Evolutionary conservation across 1,140 invertebrate species (phyloP).

Genomic region (Steinernema khuongi): DNA sequence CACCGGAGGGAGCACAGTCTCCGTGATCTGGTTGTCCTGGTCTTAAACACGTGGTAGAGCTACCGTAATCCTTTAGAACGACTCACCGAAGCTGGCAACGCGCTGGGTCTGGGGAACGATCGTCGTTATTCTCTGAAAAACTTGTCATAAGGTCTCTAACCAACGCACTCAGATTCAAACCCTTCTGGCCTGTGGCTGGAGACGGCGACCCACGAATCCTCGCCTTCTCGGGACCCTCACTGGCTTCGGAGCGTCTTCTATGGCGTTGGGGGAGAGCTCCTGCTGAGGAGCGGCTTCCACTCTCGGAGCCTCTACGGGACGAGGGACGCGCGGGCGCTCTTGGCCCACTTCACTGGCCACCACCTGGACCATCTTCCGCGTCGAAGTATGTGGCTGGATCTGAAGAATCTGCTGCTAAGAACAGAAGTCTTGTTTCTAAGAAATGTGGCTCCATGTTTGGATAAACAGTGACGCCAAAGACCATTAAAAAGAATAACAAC

Average conservation of each 20-base stretch:
- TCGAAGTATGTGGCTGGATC: too few species aligned
- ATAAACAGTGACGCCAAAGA: too few species aligned
- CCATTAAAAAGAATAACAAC: too few species aligned
- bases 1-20: neutral
- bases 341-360: too few species aligned
- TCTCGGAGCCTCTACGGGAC: too few species aligned
- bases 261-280: neutral
- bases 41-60: neutral
- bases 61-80: neutral
- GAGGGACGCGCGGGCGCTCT: too few species aligned
- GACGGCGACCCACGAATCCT: neutral
- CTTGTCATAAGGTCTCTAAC: neutral
- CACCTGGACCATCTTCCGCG: too few species aligned
- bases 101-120: neutral
- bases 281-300: too few species aligned
- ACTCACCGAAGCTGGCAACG: neutral
- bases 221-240: neutral
- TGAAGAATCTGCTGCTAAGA: too few species aligned
- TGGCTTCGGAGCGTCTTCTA: neutral
- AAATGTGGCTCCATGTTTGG: too few species aligned
- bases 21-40: neutral
- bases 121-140: neutral
- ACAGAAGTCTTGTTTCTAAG: too few species aligned
- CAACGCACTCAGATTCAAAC: neutral
- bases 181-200: neutral